Conservation (phyloP, 30 jellyfish, hydroid and myxozoan species). For the Cassiopea xamachana region DNA sequence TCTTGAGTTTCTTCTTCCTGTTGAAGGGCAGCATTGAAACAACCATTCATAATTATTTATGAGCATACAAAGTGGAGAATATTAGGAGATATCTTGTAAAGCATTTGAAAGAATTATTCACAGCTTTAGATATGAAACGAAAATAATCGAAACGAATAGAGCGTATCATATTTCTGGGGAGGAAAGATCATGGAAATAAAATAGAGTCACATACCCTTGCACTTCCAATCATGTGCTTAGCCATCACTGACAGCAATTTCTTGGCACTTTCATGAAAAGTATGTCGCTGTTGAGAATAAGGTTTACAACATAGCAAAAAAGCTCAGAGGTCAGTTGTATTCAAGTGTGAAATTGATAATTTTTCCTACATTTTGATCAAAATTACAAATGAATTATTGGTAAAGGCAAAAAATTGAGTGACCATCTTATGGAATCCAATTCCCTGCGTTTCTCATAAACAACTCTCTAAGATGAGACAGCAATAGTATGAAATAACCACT, state of each 20-base stretch:
- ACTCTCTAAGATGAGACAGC: no score
- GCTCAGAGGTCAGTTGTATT: background rate
- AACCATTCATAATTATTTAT: background rate
- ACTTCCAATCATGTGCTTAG: slow-evolving; percentile 52
- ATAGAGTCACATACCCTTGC: slow-evolving; percentile 42
- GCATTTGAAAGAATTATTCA: no score
- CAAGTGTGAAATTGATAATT: background rate
- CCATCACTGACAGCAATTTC: slow-evolving; percentile 53
- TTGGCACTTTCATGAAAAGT: slow-evolving; percentile 41
- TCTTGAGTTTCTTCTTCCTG: slow-evolving; percentile 49
- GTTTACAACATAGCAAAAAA: background rate
- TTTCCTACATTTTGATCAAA: no score
- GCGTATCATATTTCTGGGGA: background rate
- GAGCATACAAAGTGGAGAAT: background rate
- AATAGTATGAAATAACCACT: no score
- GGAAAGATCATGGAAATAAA: background rate
- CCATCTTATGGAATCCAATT: no score
- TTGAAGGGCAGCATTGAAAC: background rate
- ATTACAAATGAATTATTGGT: no score
- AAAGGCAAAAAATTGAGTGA: no score
- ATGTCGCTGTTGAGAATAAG: slow-evolving; percentile 8
- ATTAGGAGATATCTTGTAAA: no score
- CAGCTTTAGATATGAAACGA: background rate
- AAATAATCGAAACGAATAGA: background rate
- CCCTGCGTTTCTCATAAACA: no score